Conservation (phyloP, 2,113 vertebrate genomes). For the Grallaria varia region DNA sequence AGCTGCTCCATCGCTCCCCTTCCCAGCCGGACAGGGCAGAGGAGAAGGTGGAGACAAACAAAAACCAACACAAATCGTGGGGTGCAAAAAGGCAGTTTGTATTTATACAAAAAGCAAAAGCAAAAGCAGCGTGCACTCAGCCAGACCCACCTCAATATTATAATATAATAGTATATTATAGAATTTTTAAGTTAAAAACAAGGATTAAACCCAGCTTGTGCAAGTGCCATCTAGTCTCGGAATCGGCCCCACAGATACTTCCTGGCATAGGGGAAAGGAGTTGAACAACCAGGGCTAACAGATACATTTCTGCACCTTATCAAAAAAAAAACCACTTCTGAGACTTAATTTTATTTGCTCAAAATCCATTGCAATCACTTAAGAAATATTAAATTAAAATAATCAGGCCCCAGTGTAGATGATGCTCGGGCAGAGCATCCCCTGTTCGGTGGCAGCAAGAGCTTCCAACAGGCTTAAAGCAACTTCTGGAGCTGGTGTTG, state of each 20-base stretch:
- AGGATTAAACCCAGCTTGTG: accelerated
- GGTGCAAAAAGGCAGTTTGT: too few relatives aligned
- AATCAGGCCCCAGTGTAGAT: not conserved
- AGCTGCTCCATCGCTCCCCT: too few relatives aligned
- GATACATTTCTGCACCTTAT: not conserved
- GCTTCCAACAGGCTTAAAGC: not conserved
- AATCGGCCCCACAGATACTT: accelerated
- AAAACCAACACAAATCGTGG: too few relatives aligned
- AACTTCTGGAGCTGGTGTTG: not conserved
- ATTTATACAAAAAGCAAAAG: too few relatives aligned
- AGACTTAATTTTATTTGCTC: not conserved
- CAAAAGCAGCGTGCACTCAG: too few relatives aligned
- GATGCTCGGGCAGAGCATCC: not conserved
- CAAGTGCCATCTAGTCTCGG: not conserved
- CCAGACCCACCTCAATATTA: too few relatives aligned
- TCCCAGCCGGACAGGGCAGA: too few relatives aligned
- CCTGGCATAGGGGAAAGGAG: accelerated
- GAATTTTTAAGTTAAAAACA: not conserved
- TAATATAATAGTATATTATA: too few relatives aligned
- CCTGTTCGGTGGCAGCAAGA: not conserved
- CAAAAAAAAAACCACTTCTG: not conserved
- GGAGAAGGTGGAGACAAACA: too few relatives aligned
- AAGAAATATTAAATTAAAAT: not conserved
- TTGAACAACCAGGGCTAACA: not conserved
- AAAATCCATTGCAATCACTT: not conserved